Evolutionary conservation across 2,888 invertebrate species (phyloP).

Genomic region (Lepidocyrtoides sp.): DNA sequence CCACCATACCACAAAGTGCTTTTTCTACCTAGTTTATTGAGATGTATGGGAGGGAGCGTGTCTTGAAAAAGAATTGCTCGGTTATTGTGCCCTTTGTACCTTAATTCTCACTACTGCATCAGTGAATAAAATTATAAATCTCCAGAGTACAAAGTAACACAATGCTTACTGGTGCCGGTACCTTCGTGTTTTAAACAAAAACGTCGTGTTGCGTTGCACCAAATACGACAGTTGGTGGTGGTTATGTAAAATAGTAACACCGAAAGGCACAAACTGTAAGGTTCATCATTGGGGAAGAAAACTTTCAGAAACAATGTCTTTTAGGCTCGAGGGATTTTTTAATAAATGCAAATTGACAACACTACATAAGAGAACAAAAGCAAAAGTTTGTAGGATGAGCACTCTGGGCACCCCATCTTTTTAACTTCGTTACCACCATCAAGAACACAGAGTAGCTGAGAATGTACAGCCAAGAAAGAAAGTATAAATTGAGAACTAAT

Average conservation of each 20-base stretch:
- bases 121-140: constrained; percentile 14
- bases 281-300: background rate
- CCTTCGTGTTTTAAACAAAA: background rate
- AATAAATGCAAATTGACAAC: constrained; percentile 50
- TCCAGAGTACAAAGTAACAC: background rate
- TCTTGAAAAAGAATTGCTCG: too few species aligned
- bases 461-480: background rate
- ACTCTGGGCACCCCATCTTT: background rate
- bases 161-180: background rate
- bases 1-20: too few species aligned
- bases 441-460: background rate
- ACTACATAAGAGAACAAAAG: background rate
- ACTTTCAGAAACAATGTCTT: constrained; percentile 19
- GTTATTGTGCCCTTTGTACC: background rate
- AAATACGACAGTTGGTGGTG: background rate
- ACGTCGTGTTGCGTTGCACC: background rate
- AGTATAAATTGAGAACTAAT: background rate
- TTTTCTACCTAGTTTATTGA: too few species aligned
- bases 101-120: background rate
- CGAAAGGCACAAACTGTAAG: background rate
- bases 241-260: background rate
- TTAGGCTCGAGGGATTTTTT: constrained; percentile 22
- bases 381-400: background rate
- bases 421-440: background rate
- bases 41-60: too few species aligned